Evolutionary conservation across 2,797 vertebrate species (phyloP).

Genomic region (Naso thynnoides): DNA sequence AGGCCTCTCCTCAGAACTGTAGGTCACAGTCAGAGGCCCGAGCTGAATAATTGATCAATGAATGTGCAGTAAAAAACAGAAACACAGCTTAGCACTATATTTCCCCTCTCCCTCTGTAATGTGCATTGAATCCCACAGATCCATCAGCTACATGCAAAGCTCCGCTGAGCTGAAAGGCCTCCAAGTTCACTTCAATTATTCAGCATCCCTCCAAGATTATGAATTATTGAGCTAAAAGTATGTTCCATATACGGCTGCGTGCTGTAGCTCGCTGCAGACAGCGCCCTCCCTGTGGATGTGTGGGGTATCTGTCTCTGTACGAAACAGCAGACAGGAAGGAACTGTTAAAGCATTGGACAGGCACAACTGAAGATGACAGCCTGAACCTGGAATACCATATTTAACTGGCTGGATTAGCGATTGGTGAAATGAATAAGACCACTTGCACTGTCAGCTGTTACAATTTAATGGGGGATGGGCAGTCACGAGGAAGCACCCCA

Average conservation of each 20-base stretch:
- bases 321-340: constrained; percentile 56
- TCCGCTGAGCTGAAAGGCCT: constrained; percentile 87
- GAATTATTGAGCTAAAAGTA: constrained; percentile 91
- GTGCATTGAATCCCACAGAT: constrained; percentile 86
- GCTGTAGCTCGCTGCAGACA: constrained; percentile 75
- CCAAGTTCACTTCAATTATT: constrained; percentile 92
- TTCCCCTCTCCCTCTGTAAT: constrained; percentile 84
- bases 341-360: constrained; percentile 51
- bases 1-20: constrained; percentile 76
- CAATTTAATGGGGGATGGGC: constrained; percentile 3
- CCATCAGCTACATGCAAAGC: constrained; percentile 88
- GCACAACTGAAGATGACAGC: constrained; percentile 40
- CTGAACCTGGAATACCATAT: constrained; percentile 30
- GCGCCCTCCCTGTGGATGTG: constrained; percentile 66
- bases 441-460: constrained; percentile 34
- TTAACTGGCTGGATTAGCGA: constrained; percentile 36
- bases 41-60: constrained; percentile 89
- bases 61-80: constrained; percentile 84
- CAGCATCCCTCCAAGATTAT: constrained; percentile 88
- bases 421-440: constrained; percentile 32
- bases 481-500: constrained; percentile 21
- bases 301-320: constrained; percentile 69
- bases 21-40: constrained; percentile 84
- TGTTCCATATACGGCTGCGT: constrained; percentile 85
- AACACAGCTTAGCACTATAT: constrained; percentile 89